phyloP scores from a whole-genome alignment of 1,140 invertebrate genomes.

The Piezodorus guildinii region DNA sequence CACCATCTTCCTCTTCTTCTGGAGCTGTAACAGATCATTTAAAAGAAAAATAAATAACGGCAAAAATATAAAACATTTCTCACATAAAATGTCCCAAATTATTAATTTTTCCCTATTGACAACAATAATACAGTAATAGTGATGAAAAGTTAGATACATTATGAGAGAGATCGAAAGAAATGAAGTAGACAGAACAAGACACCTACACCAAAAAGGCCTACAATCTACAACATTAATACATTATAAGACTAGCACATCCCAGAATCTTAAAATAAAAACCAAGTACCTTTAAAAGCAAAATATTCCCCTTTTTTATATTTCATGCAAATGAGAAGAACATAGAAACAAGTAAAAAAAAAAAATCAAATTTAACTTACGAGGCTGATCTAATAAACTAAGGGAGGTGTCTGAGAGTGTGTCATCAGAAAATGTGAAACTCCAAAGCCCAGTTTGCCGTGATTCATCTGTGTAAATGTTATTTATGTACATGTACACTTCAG shows the following conservation, averaged over 20 bases:
- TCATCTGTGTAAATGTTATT: slow-evolving; percentile 28
- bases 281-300: background rate
- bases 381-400: slow-evolving; percentile 32
- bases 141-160: too few relatives aligned
- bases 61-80: background rate
- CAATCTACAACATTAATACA: too few relatives aligned
- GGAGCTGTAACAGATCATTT: slow-evolving; percentile 15
- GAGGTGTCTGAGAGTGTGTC: slow-evolving; percentile 37
- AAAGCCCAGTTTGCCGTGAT: slow-evolving; percentile 37
- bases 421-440: slow-evolving; percentile 38
- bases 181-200: background rate
- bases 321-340: slow-evolving; percentile 4
- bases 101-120: background rate
- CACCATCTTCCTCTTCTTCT: slow-evolving; percentile 20
- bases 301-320: background rate
- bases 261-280: background rate
- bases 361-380: slow-evolving; percentile 20
- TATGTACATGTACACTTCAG: background rate
- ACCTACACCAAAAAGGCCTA: background rate
- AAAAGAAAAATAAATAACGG: background rate
- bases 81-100: background rate
- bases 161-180: too few relatives aligned
- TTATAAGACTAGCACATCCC: too few relatives aligned
- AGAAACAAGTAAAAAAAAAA: slow-evolving; percentile 6
- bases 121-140: background rate